Percentiles rank a stretch among this genome's conserved stretches.
phyloP scores from a whole-genome alignment of 2,797 vertebrate genomes.

The Myripristis murdjan region DNA sequence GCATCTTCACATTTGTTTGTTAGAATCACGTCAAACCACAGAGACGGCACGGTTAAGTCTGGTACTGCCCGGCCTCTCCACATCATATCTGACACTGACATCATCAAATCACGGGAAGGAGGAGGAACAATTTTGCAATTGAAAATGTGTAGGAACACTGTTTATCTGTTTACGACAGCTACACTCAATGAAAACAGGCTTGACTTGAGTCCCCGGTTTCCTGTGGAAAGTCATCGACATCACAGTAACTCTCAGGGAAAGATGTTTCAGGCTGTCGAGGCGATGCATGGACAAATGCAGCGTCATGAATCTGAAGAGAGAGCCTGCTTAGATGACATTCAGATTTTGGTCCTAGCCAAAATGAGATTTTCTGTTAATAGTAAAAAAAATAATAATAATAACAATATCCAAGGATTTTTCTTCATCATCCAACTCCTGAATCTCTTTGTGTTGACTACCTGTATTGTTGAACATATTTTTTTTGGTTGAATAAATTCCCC shows the following conservation, averaged over 20 bases:
- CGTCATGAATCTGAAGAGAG: not conserved
- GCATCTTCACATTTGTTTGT: no score
- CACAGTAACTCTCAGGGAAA: constrained; percentile 61
- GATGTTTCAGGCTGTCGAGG: constrained; percentile 8
- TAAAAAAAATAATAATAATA: constrained; percentile 2
- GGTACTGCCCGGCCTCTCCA: not conserved
- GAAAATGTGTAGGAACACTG: not conserved
- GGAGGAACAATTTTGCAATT: no score
- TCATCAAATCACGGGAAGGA: not conserved
- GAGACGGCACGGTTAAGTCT: not conserved
- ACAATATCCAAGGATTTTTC: constrained; percentile 19
- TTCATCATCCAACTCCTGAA: not conserved
- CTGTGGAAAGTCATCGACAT: constrained; percentile 1
- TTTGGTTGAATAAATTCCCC: constrained; percentile 62
- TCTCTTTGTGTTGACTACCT: constrained; percentile 22
- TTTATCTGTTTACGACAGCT: not conserved
- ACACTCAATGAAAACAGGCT: not conserved
- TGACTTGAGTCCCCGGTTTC: not conserved
- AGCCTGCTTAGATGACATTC: no score
- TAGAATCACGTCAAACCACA: not conserved
- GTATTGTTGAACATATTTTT: constrained; percentile 16
- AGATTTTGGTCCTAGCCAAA: constrained; percentile 2
- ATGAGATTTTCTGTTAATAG: constrained; percentile 11
- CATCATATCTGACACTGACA: not conserved
- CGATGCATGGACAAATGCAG: not conserved